Evolutionary conservation across 37 sponge, comb jelly and placozoan species (phyloP).

Genomic region (Crambe crambe): DNA sequence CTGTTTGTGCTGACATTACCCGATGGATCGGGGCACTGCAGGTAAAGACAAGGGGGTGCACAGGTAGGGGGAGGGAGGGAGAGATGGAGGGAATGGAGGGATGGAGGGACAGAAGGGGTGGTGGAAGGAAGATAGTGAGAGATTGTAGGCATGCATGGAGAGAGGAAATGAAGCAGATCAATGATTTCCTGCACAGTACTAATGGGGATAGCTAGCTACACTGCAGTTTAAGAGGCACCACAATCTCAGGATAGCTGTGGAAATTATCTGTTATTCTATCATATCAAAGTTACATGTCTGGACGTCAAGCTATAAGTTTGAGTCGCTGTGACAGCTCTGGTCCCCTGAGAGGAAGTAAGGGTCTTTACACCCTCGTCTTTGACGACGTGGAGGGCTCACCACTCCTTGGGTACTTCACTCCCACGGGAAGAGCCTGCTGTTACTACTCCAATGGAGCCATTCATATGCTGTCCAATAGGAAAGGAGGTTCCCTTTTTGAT

Average conservation of each 20-base stretch:
- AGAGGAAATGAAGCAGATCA: too few species aligned
- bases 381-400: conserved; percentile 41
- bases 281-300: too few species aligned
- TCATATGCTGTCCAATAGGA: conserved; percentile 41
- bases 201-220: too few species aligned
- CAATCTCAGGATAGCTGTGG: too few species aligned
- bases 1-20: conserved; percentile 56
- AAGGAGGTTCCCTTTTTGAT: conserved; percentile 69
- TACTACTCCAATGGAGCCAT: conserved; percentile 70
- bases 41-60: conserved; percentile 28
- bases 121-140: background rate
- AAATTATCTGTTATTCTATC: too few species aligned
- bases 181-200: too few species aligned
- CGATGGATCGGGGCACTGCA: conserved; percentile 71
- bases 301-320: conserved; percentile 58
- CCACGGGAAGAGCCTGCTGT: conserved; percentile 71
- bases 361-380: conserved; percentile 67
- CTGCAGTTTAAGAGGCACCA: too few species aligned
- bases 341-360: conserved; percentile 26
- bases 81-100: background rate
- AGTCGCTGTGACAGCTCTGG: conserved; percentile 50
- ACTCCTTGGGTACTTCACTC: conserved; percentile 80
- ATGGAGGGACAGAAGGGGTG: background rate
- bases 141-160: background rate
- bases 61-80: background rate